Conservation (phyloP, 1,140 invertebrate genomes). For the Armadillidium nasatum region DNA sequence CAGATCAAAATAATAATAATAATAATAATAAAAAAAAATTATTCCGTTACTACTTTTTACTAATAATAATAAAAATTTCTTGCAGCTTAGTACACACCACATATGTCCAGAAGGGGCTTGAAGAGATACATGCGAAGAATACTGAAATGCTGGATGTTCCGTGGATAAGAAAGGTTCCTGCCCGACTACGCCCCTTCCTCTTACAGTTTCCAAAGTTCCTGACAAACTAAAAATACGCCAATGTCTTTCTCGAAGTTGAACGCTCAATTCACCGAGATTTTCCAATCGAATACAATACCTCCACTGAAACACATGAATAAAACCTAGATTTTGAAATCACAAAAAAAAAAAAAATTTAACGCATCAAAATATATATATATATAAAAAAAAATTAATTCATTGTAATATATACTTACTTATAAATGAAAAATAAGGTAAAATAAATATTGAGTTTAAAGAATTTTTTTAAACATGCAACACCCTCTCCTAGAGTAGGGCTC, state of each 20-base stretch:
- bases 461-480: too few species aligned
- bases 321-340: conserved; percentile 25
- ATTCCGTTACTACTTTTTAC: too few species aligned
- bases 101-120: conserved; percentile 97
- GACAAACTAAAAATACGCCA: conserved; percentile 95
- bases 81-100: conserved; percentile 64
- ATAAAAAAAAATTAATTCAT: too few species aligned
- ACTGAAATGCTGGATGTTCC: conserved; percentile 89
- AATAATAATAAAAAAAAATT: too few species aligned
- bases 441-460: too few species aligned
- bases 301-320: conserved; percentile 64
- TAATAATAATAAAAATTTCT: neutral
- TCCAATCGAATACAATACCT: conserved; percentile 92
- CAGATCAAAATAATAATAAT: too few species aligned
- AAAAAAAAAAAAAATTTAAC: too few species aligned
- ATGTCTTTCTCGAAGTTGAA: conserved; percentile 88
- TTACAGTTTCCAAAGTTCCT: conserved; percentile 88
- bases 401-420: too few species aligned
- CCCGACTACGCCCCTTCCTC: conserved; percentile 88
- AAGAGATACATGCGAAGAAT: conserved; percentile 91
- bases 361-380: conserved; percentile 9
- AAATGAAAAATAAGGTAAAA: too few species aligned
- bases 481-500: too few species aligned
- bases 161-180: conserved; percentile 88
- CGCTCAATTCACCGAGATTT: conserved; percentile 81